Conservation (phyloP, 2,113 vertebrate genomes). For the Ptychochromis oligacanthus region DNA sequence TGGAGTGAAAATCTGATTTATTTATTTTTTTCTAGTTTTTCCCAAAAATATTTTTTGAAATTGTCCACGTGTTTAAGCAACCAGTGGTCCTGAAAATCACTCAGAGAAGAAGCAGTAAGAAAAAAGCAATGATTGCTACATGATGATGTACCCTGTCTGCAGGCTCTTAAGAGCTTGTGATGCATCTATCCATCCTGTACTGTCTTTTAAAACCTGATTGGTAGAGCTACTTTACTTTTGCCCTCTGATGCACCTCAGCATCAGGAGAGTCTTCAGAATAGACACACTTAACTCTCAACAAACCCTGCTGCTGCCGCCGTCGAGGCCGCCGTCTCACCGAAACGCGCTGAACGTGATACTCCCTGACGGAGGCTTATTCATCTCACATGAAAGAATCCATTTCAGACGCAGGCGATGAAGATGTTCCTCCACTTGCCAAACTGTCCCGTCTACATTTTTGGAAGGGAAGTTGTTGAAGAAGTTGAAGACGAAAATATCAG, state of each 20-base stretch:
- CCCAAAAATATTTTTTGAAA: not conserved
- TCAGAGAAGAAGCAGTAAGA: not conserved
- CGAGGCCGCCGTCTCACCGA: not conserved
- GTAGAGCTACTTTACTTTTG: not conserved
- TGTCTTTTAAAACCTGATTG: not conserved
- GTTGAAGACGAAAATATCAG: conserved; percentile 23
- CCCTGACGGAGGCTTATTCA: conserved; percentile 41
- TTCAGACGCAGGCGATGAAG: conserved; percentile 22
- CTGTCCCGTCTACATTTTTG: not conserved
- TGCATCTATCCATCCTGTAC: not conserved
- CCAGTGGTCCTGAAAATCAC: not conserved
- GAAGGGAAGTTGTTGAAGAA: conserved; percentile 28
- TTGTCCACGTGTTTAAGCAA: not conserved
- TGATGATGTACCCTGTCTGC: not conserved
- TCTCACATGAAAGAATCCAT: conserved; percentile 49
- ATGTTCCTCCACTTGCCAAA: conserved; percentile 28
- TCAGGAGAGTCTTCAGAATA: conserved; percentile 18
- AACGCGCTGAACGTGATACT: conserved; percentile 45
- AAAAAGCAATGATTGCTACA: not conserved
- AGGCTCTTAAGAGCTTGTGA: not conserved
- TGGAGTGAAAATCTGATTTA: not conserved
- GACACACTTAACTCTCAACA: conserved; percentile 7
- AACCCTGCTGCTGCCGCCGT: not conserved
- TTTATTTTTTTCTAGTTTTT: not conserved
- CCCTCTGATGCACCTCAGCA: not conserved